These are phyloP conservation scores for Stenurella melanura DNA, from an alignment of 2,888 invertebrate genomes.

Conservation along the genomic window DNA sequence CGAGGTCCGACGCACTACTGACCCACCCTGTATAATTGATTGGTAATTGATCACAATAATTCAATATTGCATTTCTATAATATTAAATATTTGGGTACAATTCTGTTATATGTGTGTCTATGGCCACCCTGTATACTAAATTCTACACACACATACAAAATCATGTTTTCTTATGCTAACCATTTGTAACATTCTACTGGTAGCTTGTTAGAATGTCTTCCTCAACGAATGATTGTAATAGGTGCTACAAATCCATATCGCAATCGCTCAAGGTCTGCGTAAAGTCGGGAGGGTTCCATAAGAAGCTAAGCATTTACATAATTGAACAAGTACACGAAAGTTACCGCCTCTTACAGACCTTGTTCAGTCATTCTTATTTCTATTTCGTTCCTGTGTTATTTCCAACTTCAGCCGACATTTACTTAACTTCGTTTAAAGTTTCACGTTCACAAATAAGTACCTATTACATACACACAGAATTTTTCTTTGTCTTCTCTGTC, in stretches of 20 bases:
- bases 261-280: slow-evolving; percentile 51
- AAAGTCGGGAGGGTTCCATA: slow-evolving; percentile 32
- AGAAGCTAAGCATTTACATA: slow-evolving; percentile 67
- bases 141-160: too few relatives aligned
- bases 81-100: too few relatives aligned
- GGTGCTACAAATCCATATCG: slow-evolving; percentile 61
- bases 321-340: slow-evolving; percentile 70
- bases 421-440: slow-evolving; percentile 68
- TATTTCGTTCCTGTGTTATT: slow-evolving; percentile 68
- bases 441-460: slow-evolving; percentile 64
- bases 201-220: slow-evolving; percentile 45
- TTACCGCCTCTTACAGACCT: slow-evolving; percentile 67
- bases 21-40: too few relatives aligned
- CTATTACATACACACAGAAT: slow-evolving; percentile 59
- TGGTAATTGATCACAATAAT: too few relatives aligned
- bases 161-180: too few relatives aligned
- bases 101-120: too few relatives aligned
- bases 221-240: slow-evolving; percentile 59
- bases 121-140: too few relatives aligned
- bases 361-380: slow-evolving; percentile 68
- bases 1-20: too few relatives aligned
- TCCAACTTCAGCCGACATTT: slow-evolving; percentile 68
- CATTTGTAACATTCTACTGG: too few relatives aligned
- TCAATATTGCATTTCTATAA: too few relatives aligned
- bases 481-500: slow-evolving; percentile 42